A percentile compares a stretch with the other conserved stretches of the same genome.
These are phyloP conservation scores for Troides oblongomaculatus DNA, from an alignment of 2,888 invertebrate species.

Conservation along the genomic window DNA sequence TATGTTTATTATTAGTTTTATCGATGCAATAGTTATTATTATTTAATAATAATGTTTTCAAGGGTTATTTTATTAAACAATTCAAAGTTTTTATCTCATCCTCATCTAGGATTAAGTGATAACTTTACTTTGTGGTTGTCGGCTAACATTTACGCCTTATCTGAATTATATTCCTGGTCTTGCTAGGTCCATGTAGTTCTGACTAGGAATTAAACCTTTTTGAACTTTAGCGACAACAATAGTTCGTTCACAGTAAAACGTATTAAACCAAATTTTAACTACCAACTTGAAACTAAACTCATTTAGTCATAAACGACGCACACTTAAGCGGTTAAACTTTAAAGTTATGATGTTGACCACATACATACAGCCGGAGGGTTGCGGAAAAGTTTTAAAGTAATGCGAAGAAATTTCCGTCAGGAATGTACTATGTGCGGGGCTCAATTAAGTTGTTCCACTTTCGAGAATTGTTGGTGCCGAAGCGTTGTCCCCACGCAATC, in stretches of 20 bases:
- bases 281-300: background rate
- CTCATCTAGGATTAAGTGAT: no score
- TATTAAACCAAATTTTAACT: conserved; percentile 1
- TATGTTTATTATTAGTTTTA: no score
- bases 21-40: no score
- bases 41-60: no score
- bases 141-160: no score
- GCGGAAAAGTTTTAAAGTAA: conserved; percentile 28
- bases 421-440: conserved; percentile 30
- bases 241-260: background rate
- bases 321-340: conserved; percentile 13
- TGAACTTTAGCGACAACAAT: background rate
- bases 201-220: no score
- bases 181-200: no score
- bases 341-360: conserved; percentile 28
- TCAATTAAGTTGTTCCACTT: conserved; percentile 32
- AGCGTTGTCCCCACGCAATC: conserved; percentile 40
- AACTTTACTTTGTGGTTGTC: no score
- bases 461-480: conserved; percentile 37
- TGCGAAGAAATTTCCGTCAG: conserved; percentile 29
- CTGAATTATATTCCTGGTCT: no score
- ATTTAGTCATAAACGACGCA: conserved; percentile 4
- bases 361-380: conserved; percentile 16
- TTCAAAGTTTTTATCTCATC: no score
- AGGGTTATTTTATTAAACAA: no score